Evolutionary conservation across 1,140 invertebrate genomes (phyloP).

Genomic region (Drosophila dunni): DNA sequence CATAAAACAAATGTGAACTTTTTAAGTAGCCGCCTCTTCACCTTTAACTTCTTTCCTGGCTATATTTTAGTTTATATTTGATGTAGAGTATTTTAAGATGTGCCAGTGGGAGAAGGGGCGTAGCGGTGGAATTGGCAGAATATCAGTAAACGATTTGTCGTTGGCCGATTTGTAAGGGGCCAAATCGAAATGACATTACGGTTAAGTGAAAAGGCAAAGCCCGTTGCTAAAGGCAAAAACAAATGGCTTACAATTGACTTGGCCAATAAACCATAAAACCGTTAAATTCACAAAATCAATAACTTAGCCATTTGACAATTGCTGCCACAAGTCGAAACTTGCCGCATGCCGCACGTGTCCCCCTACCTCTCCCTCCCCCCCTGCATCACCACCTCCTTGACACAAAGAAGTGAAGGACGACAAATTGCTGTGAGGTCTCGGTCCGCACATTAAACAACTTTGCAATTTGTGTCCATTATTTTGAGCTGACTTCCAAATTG

Average conservation of each 20-base stretch:
- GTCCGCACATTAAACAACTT: slow-evolving; percentile 77
- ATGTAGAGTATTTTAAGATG: slow-evolving; percentile 20
- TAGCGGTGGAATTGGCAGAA: neutral
- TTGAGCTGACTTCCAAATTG: slow-evolving; percentile 64
- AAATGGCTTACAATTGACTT: slow-evolving; percentile 73
- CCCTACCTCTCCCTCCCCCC: neutral
- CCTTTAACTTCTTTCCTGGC: neutral
- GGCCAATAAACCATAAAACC: slow-evolving; percentile 78
- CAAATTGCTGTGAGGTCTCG: slow-evolving; percentile 73
- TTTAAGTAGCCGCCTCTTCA: no score
- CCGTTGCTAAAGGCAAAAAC: slow-evolving; percentile 50
- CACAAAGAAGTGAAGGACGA: slow-evolving; percentile 60
- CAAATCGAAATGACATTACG: slow-evolving; percentile 73
- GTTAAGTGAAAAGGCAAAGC: slow-evolving; percentile 65
- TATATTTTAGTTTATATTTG: neutral
- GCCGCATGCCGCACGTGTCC: neutral
- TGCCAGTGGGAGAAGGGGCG: slow-evolving; percentile 13
- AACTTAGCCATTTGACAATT: slow-evolving; percentile 58
- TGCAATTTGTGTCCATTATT: slow-evolving; percentile 80
- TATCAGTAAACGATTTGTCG: slow-evolving; percentile 31
- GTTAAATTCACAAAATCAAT: slow-evolving; percentile 79
- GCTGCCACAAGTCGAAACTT: slow-evolving; percentile 38
- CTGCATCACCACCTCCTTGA: no score
- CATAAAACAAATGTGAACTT: no score
- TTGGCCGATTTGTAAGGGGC: slow-evolving; percentile 48